These are phyloP conservation scores for Spheniscus mendiculus DNA, from an alignment of 2,113 vertebrate species.

Conservation along the genomic window DNA sequence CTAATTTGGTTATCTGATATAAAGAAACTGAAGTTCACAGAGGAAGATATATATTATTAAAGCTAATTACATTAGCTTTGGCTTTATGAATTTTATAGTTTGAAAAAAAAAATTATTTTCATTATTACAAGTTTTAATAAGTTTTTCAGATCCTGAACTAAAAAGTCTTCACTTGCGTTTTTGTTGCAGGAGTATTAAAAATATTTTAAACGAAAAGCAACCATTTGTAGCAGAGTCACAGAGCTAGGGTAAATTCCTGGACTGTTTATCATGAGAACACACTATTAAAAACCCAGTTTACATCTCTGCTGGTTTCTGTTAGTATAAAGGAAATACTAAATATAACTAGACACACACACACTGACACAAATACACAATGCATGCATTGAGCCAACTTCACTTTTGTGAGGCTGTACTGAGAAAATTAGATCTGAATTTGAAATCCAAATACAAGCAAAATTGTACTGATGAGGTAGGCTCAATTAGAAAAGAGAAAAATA, in stretches of 20 bases:
- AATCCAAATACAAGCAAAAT: background rate
- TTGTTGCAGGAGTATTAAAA: background rate
- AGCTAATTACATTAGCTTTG: background rate
- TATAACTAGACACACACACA: background rate
- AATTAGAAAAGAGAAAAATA: background rate
- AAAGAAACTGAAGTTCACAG: background rate
- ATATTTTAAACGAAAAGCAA: background rate
- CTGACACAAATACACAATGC: background rate
- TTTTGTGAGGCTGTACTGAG: background rate
- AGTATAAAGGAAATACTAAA: background rate
- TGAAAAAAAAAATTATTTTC: background rate
- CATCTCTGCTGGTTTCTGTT: background rate
- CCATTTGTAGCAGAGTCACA: background rate
- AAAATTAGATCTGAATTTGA: background rate
- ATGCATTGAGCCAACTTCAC: background rate
- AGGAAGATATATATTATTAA: background rate
- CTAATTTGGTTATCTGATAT: background rate
- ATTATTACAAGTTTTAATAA: background rate
- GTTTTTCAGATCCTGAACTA: background rate
- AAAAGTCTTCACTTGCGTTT: background rate
- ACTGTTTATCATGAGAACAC: background rate
- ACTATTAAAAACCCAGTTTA: background rate
- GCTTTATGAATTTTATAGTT: background rate
- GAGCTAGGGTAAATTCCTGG: background rate
- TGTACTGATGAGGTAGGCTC: background rate